Conservation (phyloP, 2,797 vertebrate species). For the Euphonia xanthogaster region DNA sequence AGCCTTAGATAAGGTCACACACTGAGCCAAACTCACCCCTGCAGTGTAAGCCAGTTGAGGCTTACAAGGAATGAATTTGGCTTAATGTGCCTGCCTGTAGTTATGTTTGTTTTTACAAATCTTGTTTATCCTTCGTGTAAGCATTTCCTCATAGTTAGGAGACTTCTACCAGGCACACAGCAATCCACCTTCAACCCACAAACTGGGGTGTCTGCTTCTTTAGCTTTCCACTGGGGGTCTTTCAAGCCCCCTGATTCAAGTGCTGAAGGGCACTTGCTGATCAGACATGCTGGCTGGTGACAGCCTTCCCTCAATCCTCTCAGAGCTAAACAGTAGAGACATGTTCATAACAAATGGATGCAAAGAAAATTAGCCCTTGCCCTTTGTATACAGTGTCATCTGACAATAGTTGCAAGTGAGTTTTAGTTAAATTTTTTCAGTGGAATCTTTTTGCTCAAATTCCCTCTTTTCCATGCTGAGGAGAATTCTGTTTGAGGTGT, state of each 20-base stretch:
- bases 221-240: not conserved
- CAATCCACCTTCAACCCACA: not conserved
- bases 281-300: not conserved
- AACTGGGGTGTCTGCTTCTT: not conserved
- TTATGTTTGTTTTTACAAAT: slow-evolving; percentile 48
- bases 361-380: not conserved
- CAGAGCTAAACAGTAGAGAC: not conserved
- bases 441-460: not conserved
- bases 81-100: not conserved
- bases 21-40: slow-evolving; percentile 8
- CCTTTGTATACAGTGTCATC: not conserved
- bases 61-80: not conserved
- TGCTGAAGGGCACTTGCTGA: not conserved
- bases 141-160: not conserved
- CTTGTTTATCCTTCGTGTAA: not conserved
- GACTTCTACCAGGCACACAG: not conserved
- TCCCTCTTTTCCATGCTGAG: not conserved
- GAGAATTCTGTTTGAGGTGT: not conserved
- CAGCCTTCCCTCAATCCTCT: not conserved
- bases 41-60: not conserved
- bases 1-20: slow-evolving; percentile 31
- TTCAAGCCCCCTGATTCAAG: not conserved
- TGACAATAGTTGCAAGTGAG: not conserved
- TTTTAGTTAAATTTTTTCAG: not conserved
- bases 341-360: not conserved